Evolutionary conservation across 2,888 invertebrate species (phyloP).

Genomic region (Nezara viridula): DNA sequence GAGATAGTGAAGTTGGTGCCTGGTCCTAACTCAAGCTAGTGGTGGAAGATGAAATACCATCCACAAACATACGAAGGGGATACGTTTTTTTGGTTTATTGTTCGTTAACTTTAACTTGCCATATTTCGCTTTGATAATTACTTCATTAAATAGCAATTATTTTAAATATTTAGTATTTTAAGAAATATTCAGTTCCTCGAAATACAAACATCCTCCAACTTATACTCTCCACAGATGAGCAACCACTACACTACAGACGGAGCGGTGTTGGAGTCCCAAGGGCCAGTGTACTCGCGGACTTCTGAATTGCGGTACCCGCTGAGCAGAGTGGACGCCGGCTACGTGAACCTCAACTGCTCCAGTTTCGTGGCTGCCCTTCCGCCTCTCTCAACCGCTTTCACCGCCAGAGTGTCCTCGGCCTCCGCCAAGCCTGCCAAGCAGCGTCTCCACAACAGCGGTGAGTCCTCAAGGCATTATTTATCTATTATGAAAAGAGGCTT

Average conservation of each 20-base stretch:
- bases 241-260: not conserved
- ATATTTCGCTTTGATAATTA: too few species aligned
- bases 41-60: too few species aligned
- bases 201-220: too few species aligned
- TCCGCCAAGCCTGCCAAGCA: conserved; percentile 62
- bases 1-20: too few species aligned
- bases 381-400: conserved; percentile 58
- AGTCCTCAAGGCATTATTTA: not conserved
- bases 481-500: not conserved
- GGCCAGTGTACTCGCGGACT: conserved; percentile 61
- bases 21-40: too few species aligned
- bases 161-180: too few species aligned
- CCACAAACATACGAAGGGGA: too few species aligned
- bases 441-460: conserved; percentile 56
- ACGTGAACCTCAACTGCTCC: conserved; percentile 62
- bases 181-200: too few species aligned
- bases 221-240: not conserved
- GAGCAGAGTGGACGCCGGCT: conserved; percentile 61
- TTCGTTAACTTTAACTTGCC: too few species aligned
- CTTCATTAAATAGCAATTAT: too few species aligned
- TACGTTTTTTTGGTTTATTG: too few species aligned
- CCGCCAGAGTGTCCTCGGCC: conserved; percentile 62
- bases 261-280: conserved; percentile 57
- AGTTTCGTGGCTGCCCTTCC: conserved; percentile 63
- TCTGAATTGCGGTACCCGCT: conserved; percentile 59